Base-by-base conservation (phyloP, 1,140 invertebrate genomes). In the Ceratina australensis region DNA sequence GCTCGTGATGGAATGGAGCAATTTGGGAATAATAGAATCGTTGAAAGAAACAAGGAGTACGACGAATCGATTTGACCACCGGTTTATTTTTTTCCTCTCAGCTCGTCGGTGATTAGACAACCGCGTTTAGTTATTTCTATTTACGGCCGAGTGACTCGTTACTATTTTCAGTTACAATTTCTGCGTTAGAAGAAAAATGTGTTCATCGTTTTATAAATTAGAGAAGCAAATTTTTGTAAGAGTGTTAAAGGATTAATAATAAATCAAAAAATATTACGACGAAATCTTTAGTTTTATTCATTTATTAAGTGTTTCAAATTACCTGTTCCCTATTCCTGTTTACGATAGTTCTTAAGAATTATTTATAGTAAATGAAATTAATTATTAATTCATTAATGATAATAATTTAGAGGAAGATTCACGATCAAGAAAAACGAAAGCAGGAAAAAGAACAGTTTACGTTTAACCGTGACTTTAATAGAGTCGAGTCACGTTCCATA, bases 401-500 rank as follows among this genome's bases (percentile, higher is more conserved):
- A 33, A 33, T 33, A 33, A 2, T 33, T 33, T 33, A 33, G 33
- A 7, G 7, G 7, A 7, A 33, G 33, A 3, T 33, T 0, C 7
- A 1, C 2, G 2, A 15, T 49, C 18, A 50, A 16, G n/a, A 4
- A 33, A 16, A 15, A 49, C 3, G 65, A 50, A 60, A 65, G 76
- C 76, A 26, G 61, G 49, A 33, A 63, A n/a, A 72, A 67, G 67
- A 72, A 60, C 54, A 52, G 52, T 76, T 79, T 68, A 50, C 63
- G 26, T 26, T 16, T 15, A 68, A 12, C 22, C 13, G 47, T 57
- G 56, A 61, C 63, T 86, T 84, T 87, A 86, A 90, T 89, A 89
- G 86, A 89, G 86, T 88, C 84, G 74, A 90, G 88, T 90, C 87
- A 90, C 88, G 87, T 84, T 89, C 79, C 50, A 59, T 77, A 82